phyloP scores from a whole-genome alignment of 1,140 invertebrate species.

The Trissolcus basalis region DNA sequence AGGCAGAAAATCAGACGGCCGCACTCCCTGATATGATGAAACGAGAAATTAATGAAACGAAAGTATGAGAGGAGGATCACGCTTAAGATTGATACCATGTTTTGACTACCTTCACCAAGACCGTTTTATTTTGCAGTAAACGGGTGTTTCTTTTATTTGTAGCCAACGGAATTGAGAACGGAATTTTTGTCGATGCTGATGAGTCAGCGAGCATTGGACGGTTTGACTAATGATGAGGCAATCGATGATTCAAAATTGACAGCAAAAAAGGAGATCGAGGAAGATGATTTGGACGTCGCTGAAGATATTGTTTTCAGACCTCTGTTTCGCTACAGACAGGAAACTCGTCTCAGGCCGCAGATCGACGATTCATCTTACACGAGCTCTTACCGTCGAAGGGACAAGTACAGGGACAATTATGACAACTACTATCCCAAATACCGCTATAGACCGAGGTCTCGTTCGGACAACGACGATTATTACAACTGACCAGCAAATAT shows the following conservation, averaged over 20 bases:
- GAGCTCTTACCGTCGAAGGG: conserved; percentile 37
- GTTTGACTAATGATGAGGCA: conserved; percentile 1
- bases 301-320: conserved; percentile 72
- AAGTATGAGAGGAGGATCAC: not conserved
- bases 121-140: conserved; percentile 31
- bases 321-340: conserved; percentile 69
- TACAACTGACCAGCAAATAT: conserved; percentile 1
- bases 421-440: conserved; percentile 30
- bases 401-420: conserved; percentile 20
- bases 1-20: conserved; percentile 13
- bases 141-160: conserved; percentile 42
- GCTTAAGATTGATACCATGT: not conserved
- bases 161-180: conserved; percentile 23
- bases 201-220: conserved; percentile 6
- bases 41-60: conserved; percentile 7
- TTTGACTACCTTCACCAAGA: not conserved
- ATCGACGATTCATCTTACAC: conserved; percentile 25
- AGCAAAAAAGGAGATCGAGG: not conserved
- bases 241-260: not conserved
- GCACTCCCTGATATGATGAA: conserved; percentile 13
- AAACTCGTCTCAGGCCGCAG: conserved; percentile 54
- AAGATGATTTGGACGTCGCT: conserved; percentile 69
- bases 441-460: conserved; percentile 23
- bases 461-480: conserved; percentile 25
- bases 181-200: conserved; percentile 20